Evolutionary conservation across 2,888 invertebrate genomes (phyloP).

Genomic region (Calameuta pallipes): DNA sequence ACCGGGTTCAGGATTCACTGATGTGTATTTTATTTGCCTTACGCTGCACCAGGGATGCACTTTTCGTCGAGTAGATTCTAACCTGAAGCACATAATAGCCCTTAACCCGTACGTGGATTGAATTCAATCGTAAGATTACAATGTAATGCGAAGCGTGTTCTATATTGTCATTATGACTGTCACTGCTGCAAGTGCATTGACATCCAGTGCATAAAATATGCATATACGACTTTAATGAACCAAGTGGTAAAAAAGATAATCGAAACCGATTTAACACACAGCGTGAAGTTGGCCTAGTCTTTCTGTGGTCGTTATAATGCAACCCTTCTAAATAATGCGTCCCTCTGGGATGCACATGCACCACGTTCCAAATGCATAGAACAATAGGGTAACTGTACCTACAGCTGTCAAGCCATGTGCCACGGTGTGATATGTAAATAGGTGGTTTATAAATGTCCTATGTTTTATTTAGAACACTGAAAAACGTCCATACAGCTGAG

Average conservation of each 20-base stretch:
- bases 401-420: slow-evolving; percentile 36
- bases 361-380: slow-evolving; percentile 28
- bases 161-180: not conserved
- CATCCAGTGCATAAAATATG: not conserved
- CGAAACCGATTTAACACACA: not conserved
- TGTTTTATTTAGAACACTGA: slow-evolving; percentile 12
- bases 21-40: not conserved
- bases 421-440: slow-evolving; percentile 36
- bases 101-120: not conserved
- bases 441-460: slow-evolving; percentile 34
- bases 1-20: not conserved
- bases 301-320: not conserved
- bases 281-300: not conserved
- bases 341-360: slow-evolving; percentile 32
- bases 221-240: not conserved
- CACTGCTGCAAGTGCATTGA: not conserved
- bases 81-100: not conserved
- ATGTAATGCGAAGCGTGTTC: not conserved
- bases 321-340: slow-evolving; percentile 8
- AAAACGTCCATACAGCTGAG: not conserved
- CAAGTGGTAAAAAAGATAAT: not conserved
- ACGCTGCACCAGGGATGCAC: not conserved
- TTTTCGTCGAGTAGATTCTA: not conserved
- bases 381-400: slow-evolving; percentile 30
- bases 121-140: not conserved